A percentile compares a stretch with the other conserved stretches of the same genome.
These are phyloP conservation scores for Pluvialis apricaria DNA, from an alignment of 2,113 vertebrate species.

Conservation along the genomic window DNA sequence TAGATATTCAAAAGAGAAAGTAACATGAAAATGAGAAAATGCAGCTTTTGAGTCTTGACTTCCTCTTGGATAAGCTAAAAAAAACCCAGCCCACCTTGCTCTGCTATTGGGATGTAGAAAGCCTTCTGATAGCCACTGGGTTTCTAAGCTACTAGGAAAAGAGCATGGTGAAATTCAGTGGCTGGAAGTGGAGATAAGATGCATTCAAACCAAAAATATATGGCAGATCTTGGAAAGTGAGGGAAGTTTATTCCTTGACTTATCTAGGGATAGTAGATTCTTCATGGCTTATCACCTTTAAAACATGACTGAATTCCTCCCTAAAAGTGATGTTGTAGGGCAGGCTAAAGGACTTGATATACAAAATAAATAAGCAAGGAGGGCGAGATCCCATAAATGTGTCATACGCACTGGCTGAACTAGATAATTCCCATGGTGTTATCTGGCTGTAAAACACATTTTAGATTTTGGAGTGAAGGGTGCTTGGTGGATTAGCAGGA, in stretches of 20 bases:
- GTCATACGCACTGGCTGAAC: neutral
- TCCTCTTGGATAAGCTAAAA: neutral
- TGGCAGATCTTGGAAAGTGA: neutral
- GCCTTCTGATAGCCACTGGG: neutral
- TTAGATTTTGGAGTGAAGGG: neutral
- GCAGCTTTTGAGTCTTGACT: neutral
- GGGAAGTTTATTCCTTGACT: neutral
- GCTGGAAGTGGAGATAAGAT: neutral
- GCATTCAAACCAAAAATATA: neutral
- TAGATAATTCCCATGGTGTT: neutral
- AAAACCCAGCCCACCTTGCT: neutral
- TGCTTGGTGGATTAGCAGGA: neutral
- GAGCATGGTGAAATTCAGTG: neutral
- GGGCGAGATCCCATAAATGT: neutral
- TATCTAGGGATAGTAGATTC: neutral
- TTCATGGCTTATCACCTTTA: neutral
- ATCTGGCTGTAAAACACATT: neutral
- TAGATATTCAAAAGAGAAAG: neutral
- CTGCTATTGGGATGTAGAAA: neutral
- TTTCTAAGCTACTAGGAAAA: neutral
- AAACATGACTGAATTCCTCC: neutral
- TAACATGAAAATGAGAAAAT: neutral
- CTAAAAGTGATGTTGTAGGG: neutral
- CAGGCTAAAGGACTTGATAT: neutral
- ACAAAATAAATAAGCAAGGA: neutral